Percentiles rank a stretch among this genome's conserved stretches.
phyloP scores from a whole-genome alignment of 2,797 vertebrate genomes.

The Dendrocincla fuliginosa region DNA sequence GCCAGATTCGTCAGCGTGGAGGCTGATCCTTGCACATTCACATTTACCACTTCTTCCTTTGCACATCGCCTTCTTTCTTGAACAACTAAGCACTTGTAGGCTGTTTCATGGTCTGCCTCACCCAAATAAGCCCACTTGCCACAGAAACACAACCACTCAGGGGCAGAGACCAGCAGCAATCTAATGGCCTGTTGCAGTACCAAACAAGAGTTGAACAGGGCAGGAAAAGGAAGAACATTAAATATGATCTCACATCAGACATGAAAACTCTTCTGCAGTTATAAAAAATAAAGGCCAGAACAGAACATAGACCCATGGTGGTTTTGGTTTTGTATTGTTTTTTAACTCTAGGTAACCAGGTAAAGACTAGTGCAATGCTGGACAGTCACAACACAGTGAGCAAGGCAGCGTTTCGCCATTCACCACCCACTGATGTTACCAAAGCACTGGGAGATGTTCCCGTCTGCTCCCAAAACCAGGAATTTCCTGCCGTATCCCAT shows the following conservation, averaged over 20 bases:
- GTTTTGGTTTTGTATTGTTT: not conserved
- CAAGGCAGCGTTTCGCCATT: not conserved
- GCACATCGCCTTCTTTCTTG: not conserved
- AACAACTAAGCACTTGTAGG: not conserved
- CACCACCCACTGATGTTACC: not conserved
- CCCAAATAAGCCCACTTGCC: not conserved
- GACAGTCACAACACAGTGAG: not conserved
- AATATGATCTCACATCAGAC: not conserved
- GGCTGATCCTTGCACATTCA: rapidly evolving
- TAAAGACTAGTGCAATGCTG: not conserved
- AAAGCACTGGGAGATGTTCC: not conserved
- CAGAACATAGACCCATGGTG: not conserved
- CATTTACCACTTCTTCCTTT: not conserved
- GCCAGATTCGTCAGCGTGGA: not conserved
- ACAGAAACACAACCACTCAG: not conserved
- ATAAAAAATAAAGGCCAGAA: not conserved
- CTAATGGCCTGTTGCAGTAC: not conserved
- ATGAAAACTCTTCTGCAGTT: not conserved
- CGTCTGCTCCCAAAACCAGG: not conserved
- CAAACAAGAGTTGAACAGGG: not conserved
- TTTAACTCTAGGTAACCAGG: not conserved
- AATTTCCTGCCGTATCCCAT: not conserved
- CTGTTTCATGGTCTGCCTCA: not conserved
- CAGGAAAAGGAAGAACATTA: not conserved
- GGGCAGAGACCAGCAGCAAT: not conserved